Conservation (phyloP, 2,113 vertebrate genomes). For the Lutjanus erythropterus region DNA sequence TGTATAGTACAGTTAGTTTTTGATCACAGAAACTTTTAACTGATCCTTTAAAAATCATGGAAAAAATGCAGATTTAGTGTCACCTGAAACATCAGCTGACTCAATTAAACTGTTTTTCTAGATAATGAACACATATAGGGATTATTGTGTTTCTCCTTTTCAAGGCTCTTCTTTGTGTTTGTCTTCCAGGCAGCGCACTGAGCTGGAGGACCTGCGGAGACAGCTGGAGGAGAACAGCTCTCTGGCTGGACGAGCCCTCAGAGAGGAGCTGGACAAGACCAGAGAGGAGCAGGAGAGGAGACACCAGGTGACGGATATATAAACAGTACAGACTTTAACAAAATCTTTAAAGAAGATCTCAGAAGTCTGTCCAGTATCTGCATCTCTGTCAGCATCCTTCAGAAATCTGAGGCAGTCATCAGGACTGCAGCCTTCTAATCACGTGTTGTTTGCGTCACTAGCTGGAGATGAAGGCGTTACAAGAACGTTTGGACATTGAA, state of each 20-base stretch:
- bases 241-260: constrained; percentile 82
- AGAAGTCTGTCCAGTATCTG: background rate
- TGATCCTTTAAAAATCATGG: too few relatives aligned
- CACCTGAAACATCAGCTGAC: too few relatives aligned
- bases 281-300: constrained; percentile 91
- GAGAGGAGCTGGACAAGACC: constrained; percentile 90
- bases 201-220: constrained; percentile 89
- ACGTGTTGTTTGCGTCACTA: constrained; percentile 57
- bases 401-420: background rate
- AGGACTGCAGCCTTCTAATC: background rate
- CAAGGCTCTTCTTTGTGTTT: background rate
- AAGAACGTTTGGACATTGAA: constrained; percentile 90
- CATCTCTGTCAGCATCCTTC: background rate
- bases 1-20: too few relatives aligned
- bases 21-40: too few relatives aligned
- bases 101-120: background rate
- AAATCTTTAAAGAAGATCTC: background rate
- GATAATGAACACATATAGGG: background rate
- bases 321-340: background rate
- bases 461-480: constrained; percentile 87
- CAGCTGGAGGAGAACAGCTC: constrained; percentile 92
- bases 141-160: background rate
- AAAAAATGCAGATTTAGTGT: background rate
- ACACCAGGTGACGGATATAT: constrained; percentile 87
- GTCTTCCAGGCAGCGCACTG: constrained; percentile 87